Evolutionary conservation across 2,113 vertebrate species (phyloP), one percentile per base, ranked within the genome.

Genomic region (Pseudorhombus dupliciocellatus): DNA sequence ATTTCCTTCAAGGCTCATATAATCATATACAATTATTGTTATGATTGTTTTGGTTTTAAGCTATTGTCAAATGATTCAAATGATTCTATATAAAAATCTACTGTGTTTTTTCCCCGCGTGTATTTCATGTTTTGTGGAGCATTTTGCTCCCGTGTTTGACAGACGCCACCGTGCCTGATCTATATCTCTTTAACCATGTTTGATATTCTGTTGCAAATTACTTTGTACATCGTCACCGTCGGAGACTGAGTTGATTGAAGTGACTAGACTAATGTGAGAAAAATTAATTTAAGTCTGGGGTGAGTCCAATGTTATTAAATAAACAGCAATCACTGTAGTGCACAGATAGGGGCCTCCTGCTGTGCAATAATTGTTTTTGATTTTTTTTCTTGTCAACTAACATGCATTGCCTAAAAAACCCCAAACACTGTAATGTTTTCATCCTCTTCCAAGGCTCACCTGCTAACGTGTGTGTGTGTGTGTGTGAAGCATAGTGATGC

Each of bases 231-330:
- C 30, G 42, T 15, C 61, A 48, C 56, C 37, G 44, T 34, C 30
- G 58, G 63, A 30, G 22, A 5, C 26, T 28, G 20, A 53, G 73
- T 48, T 14, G 42, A 76, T 52, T 25, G 28, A 51, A 73, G n/a
- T 65, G 40, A 67, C 12, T 12, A 20, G 42, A 46, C 52, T 44
- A 28, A 52, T 37, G 15, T 50, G 18, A 42, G 30, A 21, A 22
- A 57, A 66, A 48, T 7, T 48, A 0, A 20, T n/a, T n/a, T 7
- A n/a, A 48, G 46, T 20, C 46, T 48, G 46, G 18, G 18, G 46
- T 48, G 18, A n/a, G 46, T 14, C 46, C 2, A 48, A 48, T 7
- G 20, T 48, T 48, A 48, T 48, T 14, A n/a, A 48, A n/a, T n/a
- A 48, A 48, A 48, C 46, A 48, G 4, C 12, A 48, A 48, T 48